These are phyloP conservation scores for Hirudo medicinalis DNA, from an alignment of 1,140 invertebrate species.

Conservation along the genomic window DNA sequence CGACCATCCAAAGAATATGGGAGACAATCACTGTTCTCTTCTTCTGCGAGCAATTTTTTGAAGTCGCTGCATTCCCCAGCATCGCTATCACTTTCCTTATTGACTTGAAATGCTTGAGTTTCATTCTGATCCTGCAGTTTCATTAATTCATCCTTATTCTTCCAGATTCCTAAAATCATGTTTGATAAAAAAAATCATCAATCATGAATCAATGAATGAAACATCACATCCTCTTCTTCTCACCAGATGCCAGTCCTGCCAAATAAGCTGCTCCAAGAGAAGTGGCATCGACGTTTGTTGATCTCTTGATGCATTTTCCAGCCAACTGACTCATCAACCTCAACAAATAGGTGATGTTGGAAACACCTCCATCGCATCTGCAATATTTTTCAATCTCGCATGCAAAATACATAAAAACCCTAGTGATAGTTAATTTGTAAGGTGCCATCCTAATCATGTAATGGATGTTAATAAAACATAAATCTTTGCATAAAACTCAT, in stretches of 20 bases:
- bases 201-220: not conserved
- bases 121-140: too few species aligned
- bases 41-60: too few species aligned
- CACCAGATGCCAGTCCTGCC: constrained; percentile 47
- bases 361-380: constrained; percentile 84
- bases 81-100: too few species aligned
- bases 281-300: constrained; percentile 31
- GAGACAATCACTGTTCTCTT: too few species aligned
- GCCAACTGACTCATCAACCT: constrained; percentile 72
- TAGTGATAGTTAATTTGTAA: too few species aligned
- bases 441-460: too few species aligned
- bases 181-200: not conserved
- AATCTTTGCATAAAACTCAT: too few species aligned
- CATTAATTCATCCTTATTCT: constrained; percentile 5
- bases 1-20: too few species aligned
- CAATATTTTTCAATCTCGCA: constrained; percentile 26
- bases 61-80: too few species aligned
- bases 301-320: constrained; percentile 56
- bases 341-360: constrained; percentile 73
- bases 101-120: too few species aligned
- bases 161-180: constrained; percentile 6
- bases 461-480: too few species aligned
- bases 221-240: not conserved
- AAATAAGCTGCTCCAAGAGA: constrained; percentile 61
- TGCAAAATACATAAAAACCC: not conserved